Evolutionary conservation across 2,797 vertebrate species (phyloP).

Genomic region (Channallabes apus): DNA sequence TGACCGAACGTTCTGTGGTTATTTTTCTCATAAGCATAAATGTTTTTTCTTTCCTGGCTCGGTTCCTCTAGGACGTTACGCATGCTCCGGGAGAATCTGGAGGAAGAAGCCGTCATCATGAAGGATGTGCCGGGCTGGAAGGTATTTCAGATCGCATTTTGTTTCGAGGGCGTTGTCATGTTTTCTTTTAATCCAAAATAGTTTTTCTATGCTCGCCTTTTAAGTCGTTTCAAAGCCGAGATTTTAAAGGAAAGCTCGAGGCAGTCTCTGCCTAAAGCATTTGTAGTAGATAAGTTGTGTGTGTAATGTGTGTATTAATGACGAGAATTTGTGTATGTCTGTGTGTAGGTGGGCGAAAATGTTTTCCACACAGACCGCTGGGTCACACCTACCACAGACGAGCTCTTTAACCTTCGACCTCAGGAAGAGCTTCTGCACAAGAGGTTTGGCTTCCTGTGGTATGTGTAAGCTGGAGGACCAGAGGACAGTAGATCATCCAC

Average conservation of each 20-base stretch:
- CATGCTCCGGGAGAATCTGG: constrained; percentile 84
- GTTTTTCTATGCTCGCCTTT: not conserved
- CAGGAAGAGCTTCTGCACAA: constrained; percentile 65
- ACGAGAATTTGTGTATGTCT: not conserved
- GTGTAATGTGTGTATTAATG: not conserved
- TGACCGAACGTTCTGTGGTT: not conserved
- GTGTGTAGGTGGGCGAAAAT: constrained; percentile 81
- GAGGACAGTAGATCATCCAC: not conserved
- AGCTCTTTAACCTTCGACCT: constrained; percentile 83
- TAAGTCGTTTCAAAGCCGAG: too few species aligned
- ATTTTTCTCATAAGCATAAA: not conserved
- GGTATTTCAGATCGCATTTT: constrained; percentile 67
- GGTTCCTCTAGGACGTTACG: constrained; percentile 71
- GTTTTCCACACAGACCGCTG: constrained; percentile 87
- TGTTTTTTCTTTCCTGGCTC: not conserved
- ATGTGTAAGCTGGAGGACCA: constrained; percentile 63
- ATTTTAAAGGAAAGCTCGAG: not conserved
- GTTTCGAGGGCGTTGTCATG: not conserved
- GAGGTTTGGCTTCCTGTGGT: constrained; percentile 75
- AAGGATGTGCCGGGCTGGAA: constrained; percentile 92
- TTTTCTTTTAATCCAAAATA: not conserved
- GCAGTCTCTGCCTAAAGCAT: not conserved
- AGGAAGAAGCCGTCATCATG: constrained; percentile 91
- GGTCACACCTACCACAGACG: constrained; percentile 74
- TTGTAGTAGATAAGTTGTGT: not conserved